Base-by-base conservation (phyloP, 2,797 vertebrate genomes). In the Lycodopsis pacificus region DNA sequence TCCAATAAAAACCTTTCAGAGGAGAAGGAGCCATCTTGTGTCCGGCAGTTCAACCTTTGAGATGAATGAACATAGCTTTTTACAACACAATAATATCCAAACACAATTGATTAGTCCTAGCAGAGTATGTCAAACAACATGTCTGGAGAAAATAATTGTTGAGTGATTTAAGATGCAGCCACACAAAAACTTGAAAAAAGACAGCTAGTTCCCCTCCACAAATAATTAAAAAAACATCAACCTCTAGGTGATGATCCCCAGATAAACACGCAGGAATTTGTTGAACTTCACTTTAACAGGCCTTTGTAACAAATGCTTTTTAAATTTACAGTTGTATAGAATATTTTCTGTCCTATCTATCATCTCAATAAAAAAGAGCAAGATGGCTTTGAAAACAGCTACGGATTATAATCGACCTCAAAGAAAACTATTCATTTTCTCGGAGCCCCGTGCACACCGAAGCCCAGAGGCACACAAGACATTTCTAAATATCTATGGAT, bases 401-500 rank as follows among this genome's bases (percentile, higher is more conserved):
- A 7, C 12, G 20, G 65, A 67, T 49, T n/a, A 83, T 27, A 80
- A 85, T 73, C 22, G 65, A 81, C 77, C 77, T 78, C 34, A 71
- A 54, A 81, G 3, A 54, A 71, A 75, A 69, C 66, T 48, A 32
- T 27, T 64, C 27, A 69, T 77, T 82, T 83, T 80, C 77, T 77
- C 53, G 12, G 76, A 87, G 81, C 85, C 77, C 73, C 38, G 53
- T 62, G 75, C 61, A 83, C 65, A 81, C 70, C 82, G 83, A 81
- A 78, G 81, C 81, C 77, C 79, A 58, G 74, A 86, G 83, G 69
- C 80, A 87, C 73, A 81, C 69, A 73, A 90, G 77, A 91, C 79
- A 46, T 75, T 79, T 81, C 59, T 75, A 82, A 77, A 88, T 80
- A 66, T 68, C 80, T 79, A 66, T 74, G 57, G 73, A 74, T 79